Conservation (phyloP, 2,888 invertebrate genomes). For the Cheilosia pagana region DNA sequence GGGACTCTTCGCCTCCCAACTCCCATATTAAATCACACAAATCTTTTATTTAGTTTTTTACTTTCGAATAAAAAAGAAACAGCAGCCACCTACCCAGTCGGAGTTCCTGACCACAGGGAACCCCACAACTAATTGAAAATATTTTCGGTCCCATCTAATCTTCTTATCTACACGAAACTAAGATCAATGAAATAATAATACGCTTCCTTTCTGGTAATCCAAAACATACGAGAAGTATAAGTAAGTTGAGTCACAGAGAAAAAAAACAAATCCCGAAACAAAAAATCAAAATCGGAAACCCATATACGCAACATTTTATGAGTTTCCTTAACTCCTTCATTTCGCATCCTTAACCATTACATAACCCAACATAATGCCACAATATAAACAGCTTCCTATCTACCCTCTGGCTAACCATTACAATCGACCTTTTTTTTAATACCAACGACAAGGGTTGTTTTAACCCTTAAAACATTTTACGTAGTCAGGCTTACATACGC, state of each 20-base stretch:
- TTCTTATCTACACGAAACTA: slow-evolving; percentile 65
- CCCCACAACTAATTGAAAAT: slow-evolving; percentile 70
- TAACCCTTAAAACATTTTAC: slow-evolving; percentile 73
- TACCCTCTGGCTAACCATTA: slow-evolving; percentile 60
- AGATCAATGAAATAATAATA: slow-evolving; percentile 72
- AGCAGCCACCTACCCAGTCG: slow-evolving; percentile 1
- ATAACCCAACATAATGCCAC: slow-evolving; percentile 70
- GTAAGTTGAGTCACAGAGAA: background rate
- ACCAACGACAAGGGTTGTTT: slow-evolving; percentile 42
- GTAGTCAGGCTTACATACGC: slow-evolving; percentile 48
- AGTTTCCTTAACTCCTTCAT: slow-evolving; percentile 74
- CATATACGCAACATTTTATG: slow-evolving; percentile 74
- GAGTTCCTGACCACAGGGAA: slow-evolving; percentile 50
- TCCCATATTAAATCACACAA: slow-evolving; percentile 39
- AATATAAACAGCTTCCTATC: slow-evolving; percentile 73
- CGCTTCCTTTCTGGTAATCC: slow-evolving; percentile 49
- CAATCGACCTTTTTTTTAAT: slow-evolving; percentile 64
- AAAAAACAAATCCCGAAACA: slow-evolving; percentile 47
- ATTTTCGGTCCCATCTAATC: slow-evolving; percentile 68
- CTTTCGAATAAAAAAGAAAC: slow-evolving; percentile 13
- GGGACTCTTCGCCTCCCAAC: slow-evolving; percentile 21
- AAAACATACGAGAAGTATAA: slow-evolving; percentile 27
- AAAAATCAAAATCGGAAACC: slow-evolving; percentile 72
- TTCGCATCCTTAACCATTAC: slow-evolving; percentile 73
- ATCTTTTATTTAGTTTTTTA: slow-evolving; percentile 43